Base-by-base conservation (phyloP, 1,140 invertebrate species). In the Euura saliciscinereae region DNA sequence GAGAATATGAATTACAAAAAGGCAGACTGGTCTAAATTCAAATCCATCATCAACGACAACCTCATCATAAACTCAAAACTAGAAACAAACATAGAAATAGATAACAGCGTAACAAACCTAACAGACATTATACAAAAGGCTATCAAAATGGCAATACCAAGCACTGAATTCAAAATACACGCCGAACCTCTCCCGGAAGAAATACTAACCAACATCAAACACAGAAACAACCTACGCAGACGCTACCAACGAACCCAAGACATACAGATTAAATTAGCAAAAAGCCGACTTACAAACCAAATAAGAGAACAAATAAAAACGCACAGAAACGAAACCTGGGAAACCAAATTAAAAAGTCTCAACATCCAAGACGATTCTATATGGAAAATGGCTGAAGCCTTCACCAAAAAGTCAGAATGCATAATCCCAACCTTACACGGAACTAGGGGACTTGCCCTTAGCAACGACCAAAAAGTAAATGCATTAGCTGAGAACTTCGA, bases 11-110 rank as follows among this genome's bases (percentile, higher is more conserved):
- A 73, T 43, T 74, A 71, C 13, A 69, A 71, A 46, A 77, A 76
- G 73, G 59, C 74, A 6, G 65, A 77, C 65, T 78, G 75, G 75
- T 43, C 13, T 4, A 74, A 66, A 68, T 78, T 77, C 45, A 72
- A 43, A 73, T 7, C 71, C 66, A 8, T 59, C 8, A 43, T 74
- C 11, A 66, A 74, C 4, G 45, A 76, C 13, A 72, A 69, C 13
- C 66, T 74, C 1, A 45, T 8, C 8, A 6, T 73, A 44, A 45
- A 67, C 10, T 51, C 5, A 75, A 73, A 69, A n/a, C n/a, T 66
- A 66, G 6, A 66, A 51, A 51, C 65, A 66, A n/a, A 66, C 6
- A n/a, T 13, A 28, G n/a, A 13, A 8, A 73, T 73, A 44, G 66
- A 73, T 45, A 3, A 4, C 2, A 44, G 45, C 5, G 66, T 73